phyloP scores from a whole-genome alignment of 2,113 vertebrate genomes.

The Myotis lucifugus region DNA sequence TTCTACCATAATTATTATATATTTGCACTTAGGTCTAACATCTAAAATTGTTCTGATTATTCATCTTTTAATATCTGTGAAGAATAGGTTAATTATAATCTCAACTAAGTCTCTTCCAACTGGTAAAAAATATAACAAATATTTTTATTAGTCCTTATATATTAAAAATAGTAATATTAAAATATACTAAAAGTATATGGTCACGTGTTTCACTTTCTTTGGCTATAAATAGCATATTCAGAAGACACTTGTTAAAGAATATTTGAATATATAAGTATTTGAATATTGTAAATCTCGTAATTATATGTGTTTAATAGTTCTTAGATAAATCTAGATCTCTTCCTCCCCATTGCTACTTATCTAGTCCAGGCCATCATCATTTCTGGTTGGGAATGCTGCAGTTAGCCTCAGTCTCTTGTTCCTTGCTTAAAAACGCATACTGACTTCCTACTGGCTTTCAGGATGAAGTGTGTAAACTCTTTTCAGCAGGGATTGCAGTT shows the following conservation, averaged over 20 bases:
- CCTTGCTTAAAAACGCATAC: neutral
- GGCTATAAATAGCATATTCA: neutral
- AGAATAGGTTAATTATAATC: neutral
- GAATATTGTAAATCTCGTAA: neutral
- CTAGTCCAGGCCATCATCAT: neutral
- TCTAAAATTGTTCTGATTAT: neutral
- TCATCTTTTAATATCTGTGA: neutral
- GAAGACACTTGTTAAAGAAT: neutral
- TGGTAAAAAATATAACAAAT: neutral
- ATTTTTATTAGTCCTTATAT: neutral
- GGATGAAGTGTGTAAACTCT: neutral
- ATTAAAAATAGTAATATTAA: neutral
- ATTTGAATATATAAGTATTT: neutral
- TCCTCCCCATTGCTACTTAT: neutral
- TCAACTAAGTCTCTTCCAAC: neutral
- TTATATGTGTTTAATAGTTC: neutral
- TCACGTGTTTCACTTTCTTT: neutral
- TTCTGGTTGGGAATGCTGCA: neutral
- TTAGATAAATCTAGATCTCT: neutral
- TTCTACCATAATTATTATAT: slow-evolving; percentile 40
- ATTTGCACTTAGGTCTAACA: neutral
- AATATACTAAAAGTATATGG: neutral
- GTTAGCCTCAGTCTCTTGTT: neutral
- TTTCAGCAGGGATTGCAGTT: neutral
- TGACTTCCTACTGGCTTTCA: neutral